Percentiles rank a stretch among this genome's conserved stretches.
phyloP scores from a whole-genome alignment of 2,113 vertebrate species.

The Osmerus mordax region DNA sequence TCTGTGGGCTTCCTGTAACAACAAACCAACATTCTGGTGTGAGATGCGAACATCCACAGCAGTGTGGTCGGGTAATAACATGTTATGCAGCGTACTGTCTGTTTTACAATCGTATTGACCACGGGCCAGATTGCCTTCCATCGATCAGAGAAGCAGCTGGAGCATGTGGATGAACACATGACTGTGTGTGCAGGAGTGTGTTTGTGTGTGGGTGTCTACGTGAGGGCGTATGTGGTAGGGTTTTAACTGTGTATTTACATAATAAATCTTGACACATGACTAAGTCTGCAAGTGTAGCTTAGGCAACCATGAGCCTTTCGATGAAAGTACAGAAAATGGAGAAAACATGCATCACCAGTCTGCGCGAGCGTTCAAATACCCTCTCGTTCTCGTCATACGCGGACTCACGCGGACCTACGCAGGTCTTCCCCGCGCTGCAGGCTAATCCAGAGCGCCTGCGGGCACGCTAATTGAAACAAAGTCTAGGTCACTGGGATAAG shows the following conservation, averaged over 20 bases:
- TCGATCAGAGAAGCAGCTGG: constrained; percentile 2
- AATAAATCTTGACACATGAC: background rate
- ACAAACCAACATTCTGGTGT: no score
- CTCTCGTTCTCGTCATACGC: no score
- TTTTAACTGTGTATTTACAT: background rate
- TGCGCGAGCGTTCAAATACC: no score
- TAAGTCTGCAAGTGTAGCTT: background rate
- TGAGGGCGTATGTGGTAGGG: background rate
- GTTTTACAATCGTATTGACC: background rate
- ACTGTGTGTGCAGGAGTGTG: background rate
- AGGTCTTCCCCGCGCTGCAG: background rate
- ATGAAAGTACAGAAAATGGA: background rate
- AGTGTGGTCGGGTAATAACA: background rate
- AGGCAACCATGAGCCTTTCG: background rate
- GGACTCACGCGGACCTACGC: no score
- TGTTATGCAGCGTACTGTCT: background rate
- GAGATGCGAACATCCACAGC: no score
- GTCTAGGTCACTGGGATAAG: background rate
- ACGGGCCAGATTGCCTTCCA: background rate
- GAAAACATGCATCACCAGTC: no score
- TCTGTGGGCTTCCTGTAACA: no score
- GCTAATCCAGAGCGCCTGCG: background rate
- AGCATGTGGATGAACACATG: background rate
- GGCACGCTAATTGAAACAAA: background rate
- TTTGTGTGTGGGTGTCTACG: background rate